Conservation (phyloP, 2,888 invertebrate genomes). For the Drosophila monieri region DNA sequence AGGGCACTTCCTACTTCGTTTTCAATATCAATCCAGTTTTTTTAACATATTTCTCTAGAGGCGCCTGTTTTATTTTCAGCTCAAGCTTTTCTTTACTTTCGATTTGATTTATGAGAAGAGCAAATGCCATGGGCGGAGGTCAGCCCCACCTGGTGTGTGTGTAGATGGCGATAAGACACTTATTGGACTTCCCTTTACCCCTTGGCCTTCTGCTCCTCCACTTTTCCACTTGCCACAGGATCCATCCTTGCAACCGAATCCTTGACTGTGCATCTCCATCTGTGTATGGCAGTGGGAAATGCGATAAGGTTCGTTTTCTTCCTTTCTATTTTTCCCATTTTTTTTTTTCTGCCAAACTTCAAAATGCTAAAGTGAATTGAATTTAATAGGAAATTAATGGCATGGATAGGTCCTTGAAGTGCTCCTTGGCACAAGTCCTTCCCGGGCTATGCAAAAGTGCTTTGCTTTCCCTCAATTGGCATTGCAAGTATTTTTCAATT, state of each 20-base stretch:
- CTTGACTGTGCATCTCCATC: slow-evolving; percentile 26
- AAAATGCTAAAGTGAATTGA: slow-evolving; percentile 39
- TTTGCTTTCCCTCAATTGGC: slow-evolving; percentile 2
- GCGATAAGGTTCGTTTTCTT: slow-evolving; percentile 30
- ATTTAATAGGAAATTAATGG: slow-evolving; percentile 49
- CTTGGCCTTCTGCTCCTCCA: neutral
- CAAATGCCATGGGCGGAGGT: slow-evolving; percentile 12
- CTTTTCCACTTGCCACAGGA: neutral
- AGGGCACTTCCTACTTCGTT: neutral
- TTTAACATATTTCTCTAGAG: neutral
- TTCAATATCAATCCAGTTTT: neutral
- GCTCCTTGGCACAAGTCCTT: slow-evolving; percentile 14
- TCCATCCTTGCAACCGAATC: slow-evolving; percentile 14
- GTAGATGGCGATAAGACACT: slow-evolving; percentile 57
- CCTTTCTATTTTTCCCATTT: neutral
- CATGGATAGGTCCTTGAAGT: slow-evolving; percentile 10
- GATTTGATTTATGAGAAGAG: slow-evolving; percentile 38
- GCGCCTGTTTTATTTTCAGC: slow-evolving; percentile 16
- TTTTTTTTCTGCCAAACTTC: slow-evolving; percentile 17
- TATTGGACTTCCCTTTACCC: slow-evolving; percentile 29
- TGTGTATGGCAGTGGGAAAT: slow-evolving; percentile 26
- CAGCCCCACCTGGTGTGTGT: slow-evolving; percentile 46
- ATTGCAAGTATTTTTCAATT: neutral
- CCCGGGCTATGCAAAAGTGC: slow-evolving; percentile 26
- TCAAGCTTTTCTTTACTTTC: slow-evolving; percentile 18